Evolutionary conservation across 2,113 vertebrate species (phyloP).

Genomic region (Macquaria ambigua): DNA sequence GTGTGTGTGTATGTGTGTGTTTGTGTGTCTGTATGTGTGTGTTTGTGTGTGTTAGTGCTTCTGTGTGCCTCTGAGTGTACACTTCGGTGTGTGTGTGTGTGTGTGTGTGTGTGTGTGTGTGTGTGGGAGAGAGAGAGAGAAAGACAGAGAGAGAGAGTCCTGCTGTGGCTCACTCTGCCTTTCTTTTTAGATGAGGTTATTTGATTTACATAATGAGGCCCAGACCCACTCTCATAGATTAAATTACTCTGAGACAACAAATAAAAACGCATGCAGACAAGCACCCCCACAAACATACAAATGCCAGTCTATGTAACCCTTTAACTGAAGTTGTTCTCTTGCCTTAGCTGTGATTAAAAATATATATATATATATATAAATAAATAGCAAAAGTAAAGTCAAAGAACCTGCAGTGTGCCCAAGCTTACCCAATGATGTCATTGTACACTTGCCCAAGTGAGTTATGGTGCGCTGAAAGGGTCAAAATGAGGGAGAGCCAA

Average conservation of each 20-base stretch:
- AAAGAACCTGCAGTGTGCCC: slow-evolving; percentile 45
- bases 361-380: no score
- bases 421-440: slow-evolving; percentile 73
- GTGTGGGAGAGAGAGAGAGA: not conserved
- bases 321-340: slow-evolving; percentile 19
- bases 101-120: slow-evolving; percentile 28
- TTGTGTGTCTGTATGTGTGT: slow-evolving; percentile 31
- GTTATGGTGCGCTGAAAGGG: slow-evolving; percentile 76
- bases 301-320: slow-evolving; percentile 41
- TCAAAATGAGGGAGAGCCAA: slow-evolving; percentile 72
- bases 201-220: slow-evolving; percentile 83
- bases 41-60: not conserved
- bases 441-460: slow-evolving; percentile 58
- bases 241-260: slow-evolving; percentile 83
- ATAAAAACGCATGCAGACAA: slow-evolving; percentile 73
- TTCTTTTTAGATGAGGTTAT: slow-evolving; percentile 78
- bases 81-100: slow-evolving; percentile 7
- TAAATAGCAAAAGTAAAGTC: slow-evolving; percentile 43
- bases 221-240: slow-evolving; percentile 79
- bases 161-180: slow-evolving; percentile 66
- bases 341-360: not conserved
- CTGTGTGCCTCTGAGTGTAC: no score
- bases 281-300: slow-evolving; percentile 63
- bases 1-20: slow-evolving; percentile 16
- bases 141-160: slow-evolving; percentile 11